Percentiles rank a stretch among this genome's conserved stretches.
Conservation (phyloP, 2,113 vertebrate species). For the Grantiella picta region DNA sequence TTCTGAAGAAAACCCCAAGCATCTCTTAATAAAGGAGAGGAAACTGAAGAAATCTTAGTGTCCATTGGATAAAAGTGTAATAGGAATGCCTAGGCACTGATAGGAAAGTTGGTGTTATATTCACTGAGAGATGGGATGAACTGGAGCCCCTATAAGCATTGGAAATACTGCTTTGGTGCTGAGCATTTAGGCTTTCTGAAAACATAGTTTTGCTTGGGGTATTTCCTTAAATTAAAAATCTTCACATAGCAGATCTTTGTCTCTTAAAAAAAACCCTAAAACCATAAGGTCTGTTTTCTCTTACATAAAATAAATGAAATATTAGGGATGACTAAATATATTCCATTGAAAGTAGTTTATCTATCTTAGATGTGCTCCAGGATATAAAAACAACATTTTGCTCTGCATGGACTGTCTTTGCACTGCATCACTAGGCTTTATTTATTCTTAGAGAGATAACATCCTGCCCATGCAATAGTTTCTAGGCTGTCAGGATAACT, state of each 20-base stretch:
- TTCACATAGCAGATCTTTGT: not conserved
- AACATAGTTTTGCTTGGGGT: not conserved
- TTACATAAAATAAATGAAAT: not conserved
- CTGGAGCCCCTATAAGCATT: not conserved
- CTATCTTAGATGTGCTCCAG: not conserved
- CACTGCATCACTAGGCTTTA: not conserved
- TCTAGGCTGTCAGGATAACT: not conserved
- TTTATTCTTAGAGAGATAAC: not conserved
- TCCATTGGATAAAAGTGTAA: not conserved
- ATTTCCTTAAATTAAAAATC: not conserved
- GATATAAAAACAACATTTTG: not conserved
- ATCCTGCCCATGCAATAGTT: not conserved
- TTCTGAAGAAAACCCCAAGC: fast-evolving
- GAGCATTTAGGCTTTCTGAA: not conserved
- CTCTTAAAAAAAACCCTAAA: not conserved
- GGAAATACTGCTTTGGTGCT: not conserved
- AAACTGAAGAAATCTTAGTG: not conserved
- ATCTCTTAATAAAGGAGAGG: not conserved
- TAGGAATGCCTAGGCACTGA: not conserved
- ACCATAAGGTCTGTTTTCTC: not conserved
- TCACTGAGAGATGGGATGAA: not conserved
- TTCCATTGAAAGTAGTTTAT: not conserved
- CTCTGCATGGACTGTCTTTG: not conserved
- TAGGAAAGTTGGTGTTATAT: not conserved
- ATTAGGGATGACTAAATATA: not conserved